Conservation (phyloP, 2,797 vertebrate species). For the Pseudomugil tenellus region DNA sequence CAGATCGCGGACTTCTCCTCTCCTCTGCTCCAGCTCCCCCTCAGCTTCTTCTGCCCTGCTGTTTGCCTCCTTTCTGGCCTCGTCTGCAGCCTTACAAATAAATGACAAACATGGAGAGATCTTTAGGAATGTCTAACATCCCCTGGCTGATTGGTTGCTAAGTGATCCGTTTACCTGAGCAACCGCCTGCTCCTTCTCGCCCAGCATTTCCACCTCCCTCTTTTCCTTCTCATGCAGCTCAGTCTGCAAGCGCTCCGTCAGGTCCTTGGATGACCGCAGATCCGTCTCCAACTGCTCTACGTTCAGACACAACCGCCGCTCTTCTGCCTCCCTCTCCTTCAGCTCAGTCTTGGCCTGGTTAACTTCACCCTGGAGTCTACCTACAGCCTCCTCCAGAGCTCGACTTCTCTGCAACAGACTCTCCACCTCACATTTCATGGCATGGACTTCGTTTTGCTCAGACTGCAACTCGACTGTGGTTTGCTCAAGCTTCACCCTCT, state of each 20-base stretch:
- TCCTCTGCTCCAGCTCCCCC: conserved; percentile 81
- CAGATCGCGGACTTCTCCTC: conserved; percentile 78
- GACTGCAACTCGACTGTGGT: conserved; percentile 72
- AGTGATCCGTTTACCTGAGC: conserved; percentile 68
- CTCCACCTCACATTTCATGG: conserved; percentile 80
- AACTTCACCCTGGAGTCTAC: conserved; percentile 76
- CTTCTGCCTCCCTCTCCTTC: conserved; percentile 84
- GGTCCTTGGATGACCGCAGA: conserved; percentile 86
- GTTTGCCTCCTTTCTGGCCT: conserved; percentile 84
- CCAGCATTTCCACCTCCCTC: conserved; percentile 89
- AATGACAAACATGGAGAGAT: neutral
- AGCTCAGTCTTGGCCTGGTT: conserved; percentile 77
- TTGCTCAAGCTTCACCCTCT: conserved; percentile 77
- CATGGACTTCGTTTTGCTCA: conserved; percentile 69
- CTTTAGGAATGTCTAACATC: neutral
- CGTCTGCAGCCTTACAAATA: conserved; percentile 85
- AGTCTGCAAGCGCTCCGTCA: conserved; percentile 86
- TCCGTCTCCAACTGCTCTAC: conserved; percentile 91
- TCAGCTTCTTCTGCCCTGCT: conserved; percentile 83
- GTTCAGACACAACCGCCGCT: conserved; percentile 85
- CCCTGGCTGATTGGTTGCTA: neutral
- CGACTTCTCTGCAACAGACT: conserved; percentile 75
- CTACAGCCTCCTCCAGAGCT: conserved; percentile 85
- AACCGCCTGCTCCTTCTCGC: conserved; percentile 90
- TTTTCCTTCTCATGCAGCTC: conserved; percentile 89